phyloP scores from a whole-genome alignment of 2,113 vertebrate species.

The Labrus mixtus region DNA sequence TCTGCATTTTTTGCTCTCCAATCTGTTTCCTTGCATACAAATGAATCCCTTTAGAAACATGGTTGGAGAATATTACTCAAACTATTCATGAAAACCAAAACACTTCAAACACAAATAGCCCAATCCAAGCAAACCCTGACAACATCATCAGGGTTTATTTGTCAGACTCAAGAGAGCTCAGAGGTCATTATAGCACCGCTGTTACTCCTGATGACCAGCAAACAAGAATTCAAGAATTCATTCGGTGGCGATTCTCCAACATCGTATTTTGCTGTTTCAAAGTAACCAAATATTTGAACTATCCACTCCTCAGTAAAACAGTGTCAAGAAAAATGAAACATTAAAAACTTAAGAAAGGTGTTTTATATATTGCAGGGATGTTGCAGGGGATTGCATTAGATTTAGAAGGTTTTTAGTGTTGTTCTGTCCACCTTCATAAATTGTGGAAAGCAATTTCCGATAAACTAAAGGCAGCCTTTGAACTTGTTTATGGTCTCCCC shows the following conservation, averaged over 20 bases:
- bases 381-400: slow-evolving; percentile 64
- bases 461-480: slow-evolving; percentile 65
- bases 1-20: too few species aligned
- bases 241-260: neutral
- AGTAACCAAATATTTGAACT: slow-evolving; percentile 1
- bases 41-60: too few species aligned
- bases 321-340: slow-evolving; percentile 24
- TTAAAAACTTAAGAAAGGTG: slow-evolving; percentile 30
- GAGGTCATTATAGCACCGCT: neutral
- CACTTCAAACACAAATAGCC: too few species aligned
- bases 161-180: neutral
- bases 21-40: too few species aligned
- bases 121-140: neutral
- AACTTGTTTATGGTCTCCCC: slow-evolving; percentile 64
- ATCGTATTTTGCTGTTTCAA: neutral
- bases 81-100: too few species aligned
- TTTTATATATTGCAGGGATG: slow-evolving; percentile 30
- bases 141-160: slow-evolving; percentile 5
- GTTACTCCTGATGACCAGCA: neutral
- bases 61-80: too few species aligned
- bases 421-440: slow-evolving; percentile 51
- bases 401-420: slow-evolving; percentile 36
- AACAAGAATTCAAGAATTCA: neutral
- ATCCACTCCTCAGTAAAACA: slow-evolving; percentile 4
- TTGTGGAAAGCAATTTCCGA: slow-evolving; percentile 53